phyloP scores from a whole-genome alignment of 2,113 vertebrate genomes.

The Ciconia maguari region DNA sequence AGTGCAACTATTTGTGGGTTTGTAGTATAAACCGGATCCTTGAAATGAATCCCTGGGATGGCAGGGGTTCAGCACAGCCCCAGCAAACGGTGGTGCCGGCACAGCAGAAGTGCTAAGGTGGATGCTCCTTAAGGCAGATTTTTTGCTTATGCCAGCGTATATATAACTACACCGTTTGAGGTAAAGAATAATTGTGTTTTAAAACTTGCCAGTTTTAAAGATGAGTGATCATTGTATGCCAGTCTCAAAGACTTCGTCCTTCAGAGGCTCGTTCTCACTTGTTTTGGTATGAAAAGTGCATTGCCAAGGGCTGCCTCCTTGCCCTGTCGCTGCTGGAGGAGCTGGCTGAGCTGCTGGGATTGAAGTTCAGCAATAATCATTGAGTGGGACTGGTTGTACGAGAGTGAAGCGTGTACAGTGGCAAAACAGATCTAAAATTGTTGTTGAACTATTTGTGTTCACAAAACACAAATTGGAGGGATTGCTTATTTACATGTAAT shows the following conservation, averaged over 20 bases:
- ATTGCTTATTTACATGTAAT: not conserved
- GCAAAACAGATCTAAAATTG: not conserved
- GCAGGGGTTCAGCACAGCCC: not conserved
- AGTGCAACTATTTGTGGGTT: not conserved
- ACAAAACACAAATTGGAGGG: too few relatives aligned
- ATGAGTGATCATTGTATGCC: too few relatives aligned
- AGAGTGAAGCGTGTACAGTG: not conserved
- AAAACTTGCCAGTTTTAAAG: not conserved
- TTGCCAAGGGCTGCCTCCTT: not conserved
- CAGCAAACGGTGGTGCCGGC: not conserved
- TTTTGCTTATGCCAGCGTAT: rapidly evolving
- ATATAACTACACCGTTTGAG: not conserved
- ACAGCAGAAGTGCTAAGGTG: not conserved
- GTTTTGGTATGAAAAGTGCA: not conserved
- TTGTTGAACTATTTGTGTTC: not conserved
- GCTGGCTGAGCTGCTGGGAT: not conserved
- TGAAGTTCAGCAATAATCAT: not conserved
- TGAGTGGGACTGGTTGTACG: not conserved
- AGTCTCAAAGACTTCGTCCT: not conserved
- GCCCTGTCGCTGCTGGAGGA: not conserved
- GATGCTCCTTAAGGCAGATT: not conserved
- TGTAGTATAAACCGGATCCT: not conserved
- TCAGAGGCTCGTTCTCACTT: not conserved
- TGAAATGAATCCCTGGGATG: not conserved
- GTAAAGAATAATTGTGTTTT: not conserved